Percentiles rank a stretch among this genome's conserved stretches.
phyloP scores from a whole-genome alignment of 37 sponge, comb jelly and placozoan species.

The Amphimedon queenslandica region DNA sequence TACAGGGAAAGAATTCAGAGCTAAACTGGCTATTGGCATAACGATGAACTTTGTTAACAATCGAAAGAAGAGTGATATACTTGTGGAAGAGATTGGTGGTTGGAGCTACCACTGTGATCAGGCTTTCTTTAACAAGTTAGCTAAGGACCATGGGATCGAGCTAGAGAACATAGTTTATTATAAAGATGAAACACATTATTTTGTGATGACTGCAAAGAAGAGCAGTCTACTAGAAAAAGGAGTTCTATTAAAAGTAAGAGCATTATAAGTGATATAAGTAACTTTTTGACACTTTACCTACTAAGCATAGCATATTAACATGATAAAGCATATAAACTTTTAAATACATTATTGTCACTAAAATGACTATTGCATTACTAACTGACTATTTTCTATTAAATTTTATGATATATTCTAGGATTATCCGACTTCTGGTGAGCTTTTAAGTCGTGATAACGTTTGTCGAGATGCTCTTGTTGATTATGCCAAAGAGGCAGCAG shows the following conservation, averaged over 20 bases:
- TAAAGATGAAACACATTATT: conserved; percentile 96
- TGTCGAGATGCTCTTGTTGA: conserved; percentile 34
- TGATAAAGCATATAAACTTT: too few relatives aligned
- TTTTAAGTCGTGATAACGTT: conserved; percentile 61
- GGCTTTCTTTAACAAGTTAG: conserved; percentile 78
- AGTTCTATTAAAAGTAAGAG: conserved; percentile 80
- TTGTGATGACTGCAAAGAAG: conserved; percentile 96
- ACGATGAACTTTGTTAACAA: conserved; percentile 88
- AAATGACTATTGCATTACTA: too few relatives aligned
- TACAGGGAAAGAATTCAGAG: conserved; percentile 73
- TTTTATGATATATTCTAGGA: conserved; percentile 50
- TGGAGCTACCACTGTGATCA: conserved; percentile 79
- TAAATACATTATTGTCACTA: too few relatives aligned
- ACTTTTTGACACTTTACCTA: too few relatives aligned
- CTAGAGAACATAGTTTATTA: conserved; percentile 98
- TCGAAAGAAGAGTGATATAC: conserved; percentile 67
- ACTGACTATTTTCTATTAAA: too few relatives aligned
- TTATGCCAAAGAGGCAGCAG: conserved; percentile 80
- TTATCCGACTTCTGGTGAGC: conserved; percentile 34
- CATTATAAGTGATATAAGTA: too few relatives aligned
- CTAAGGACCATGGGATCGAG: conserved; percentile 66
- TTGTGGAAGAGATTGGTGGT: conserved; percentile 84
- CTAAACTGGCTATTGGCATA: conserved; percentile 90
- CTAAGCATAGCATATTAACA: too few relatives aligned
- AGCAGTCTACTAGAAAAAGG: conserved; percentile 65